Percentiles rank a stretch among this genome's conserved stretches.
phyloP scores from a whole-genome alignment of 2,797 vertebrate genomes.

The Poecilia gillii region DNA sequence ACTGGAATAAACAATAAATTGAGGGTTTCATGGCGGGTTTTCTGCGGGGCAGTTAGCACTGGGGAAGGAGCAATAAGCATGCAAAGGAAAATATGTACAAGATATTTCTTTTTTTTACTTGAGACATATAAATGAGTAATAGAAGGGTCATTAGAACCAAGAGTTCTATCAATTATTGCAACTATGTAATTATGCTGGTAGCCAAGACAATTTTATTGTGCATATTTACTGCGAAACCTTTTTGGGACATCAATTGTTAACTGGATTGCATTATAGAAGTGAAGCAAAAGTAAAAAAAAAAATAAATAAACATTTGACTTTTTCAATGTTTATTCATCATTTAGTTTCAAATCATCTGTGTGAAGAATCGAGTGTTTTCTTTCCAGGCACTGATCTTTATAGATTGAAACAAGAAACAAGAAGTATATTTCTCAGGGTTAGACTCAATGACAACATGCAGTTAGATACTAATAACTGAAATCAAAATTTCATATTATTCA shows the following conservation, averaged over 20 bases:
- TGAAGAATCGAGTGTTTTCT: background rate
- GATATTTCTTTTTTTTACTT: background rate
- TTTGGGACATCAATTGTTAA: background rate
- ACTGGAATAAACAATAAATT: slow-evolving; percentile 61
- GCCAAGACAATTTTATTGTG: background rate
- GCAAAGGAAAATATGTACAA: slow-evolving; percentile 2
- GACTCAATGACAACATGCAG: background rate
- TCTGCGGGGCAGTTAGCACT: slow-evolving; percentile 1
- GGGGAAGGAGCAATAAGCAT: slow-evolving; percentile 13
- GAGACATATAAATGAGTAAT: background rate
- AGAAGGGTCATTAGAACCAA: background rate
- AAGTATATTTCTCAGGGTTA: background rate
- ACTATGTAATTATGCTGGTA: background rate
- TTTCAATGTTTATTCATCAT: background rate
- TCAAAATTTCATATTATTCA: background rate
- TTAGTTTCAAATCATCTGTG: background rate
- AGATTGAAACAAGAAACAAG: background rate
- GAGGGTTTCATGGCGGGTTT: slow-evolving; percentile 31
- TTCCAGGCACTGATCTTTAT: background rate
- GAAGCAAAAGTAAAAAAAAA: background rate
- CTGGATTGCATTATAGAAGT: background rate
- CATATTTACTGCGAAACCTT: background rate
- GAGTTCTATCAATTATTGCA: background rate
- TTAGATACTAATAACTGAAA: background rate
- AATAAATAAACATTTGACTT: background rate